Evolutionary conservation across 64 coral and sea anemone species (phyloP).

Genomic region (Pachyseris speciosa): DNA sequence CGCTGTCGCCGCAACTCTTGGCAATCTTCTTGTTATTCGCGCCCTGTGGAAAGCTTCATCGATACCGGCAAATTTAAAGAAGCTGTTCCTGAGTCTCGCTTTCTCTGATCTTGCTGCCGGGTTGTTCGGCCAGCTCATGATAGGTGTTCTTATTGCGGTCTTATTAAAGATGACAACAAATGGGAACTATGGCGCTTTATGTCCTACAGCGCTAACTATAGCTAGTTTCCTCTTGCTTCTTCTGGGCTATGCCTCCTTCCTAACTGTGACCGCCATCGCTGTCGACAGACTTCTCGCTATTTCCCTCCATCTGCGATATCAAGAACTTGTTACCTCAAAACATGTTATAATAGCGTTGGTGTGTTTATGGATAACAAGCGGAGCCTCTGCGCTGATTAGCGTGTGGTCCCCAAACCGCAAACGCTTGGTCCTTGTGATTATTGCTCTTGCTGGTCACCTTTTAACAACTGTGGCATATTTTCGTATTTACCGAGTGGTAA

Average conservation of each 20-base stretch:
- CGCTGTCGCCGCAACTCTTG: neutral
- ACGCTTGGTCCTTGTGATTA: neutral
- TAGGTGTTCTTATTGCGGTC: neutral
- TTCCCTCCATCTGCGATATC: constrained; percentile 40
- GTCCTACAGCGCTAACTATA: neutral
- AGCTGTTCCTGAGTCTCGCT: constrained; percentile 15
- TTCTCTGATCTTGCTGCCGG: constrained; percentile 35
- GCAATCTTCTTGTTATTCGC: neutral
- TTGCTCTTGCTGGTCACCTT: neutral
- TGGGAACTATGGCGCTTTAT: neutral
- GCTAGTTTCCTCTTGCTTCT: neutral
- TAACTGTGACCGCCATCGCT: constrained; percentile 12
- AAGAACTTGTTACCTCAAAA: constrained; percentile 40
- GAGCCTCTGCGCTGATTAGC: neutral
- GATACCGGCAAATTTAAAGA: neutral
- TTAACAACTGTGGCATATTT: constrained; percentile 5
- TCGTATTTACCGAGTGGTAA: constrained; percentile 21
- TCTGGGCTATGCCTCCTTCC: constrained; percentile 12
- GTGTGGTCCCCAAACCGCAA: neutral
- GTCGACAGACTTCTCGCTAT: constrained; percentile 44
- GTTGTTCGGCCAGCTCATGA: neutral
- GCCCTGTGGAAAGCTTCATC: neutral
- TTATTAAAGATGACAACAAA: neutral
- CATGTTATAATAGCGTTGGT: neutral
- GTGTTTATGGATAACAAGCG: constrained; percentile 14